Percentiles rank a stretch among this genome's conserved stretches.
phyloP scores from a whole-genome alignment of 2,888 invertebrate genomes.

The Cantharis rufa region DNA sequence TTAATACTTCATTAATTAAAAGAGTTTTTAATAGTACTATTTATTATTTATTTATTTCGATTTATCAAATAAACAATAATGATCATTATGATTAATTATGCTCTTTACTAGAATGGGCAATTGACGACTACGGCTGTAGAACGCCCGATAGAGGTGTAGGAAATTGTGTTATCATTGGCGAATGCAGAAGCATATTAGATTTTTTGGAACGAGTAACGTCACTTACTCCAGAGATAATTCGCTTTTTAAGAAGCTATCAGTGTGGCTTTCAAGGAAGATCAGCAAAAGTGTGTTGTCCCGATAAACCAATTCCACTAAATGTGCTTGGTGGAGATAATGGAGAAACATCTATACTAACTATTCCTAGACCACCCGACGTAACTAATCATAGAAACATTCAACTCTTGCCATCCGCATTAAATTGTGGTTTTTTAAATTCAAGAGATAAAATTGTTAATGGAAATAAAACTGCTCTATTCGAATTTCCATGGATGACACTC shows the following conservation, averaged over 20 bases:
- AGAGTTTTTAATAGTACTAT: too few species aligned
- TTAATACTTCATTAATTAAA: too few species aligned
- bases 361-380: background rate
- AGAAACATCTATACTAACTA: background rate
- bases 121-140: constrained; percentile 41
- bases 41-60: too few species aligned
- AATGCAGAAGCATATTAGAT: constrained; percentile 34
- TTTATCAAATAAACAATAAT: too few species aligned
- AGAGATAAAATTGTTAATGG: constrained; percentile 56
- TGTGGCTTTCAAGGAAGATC: background rate
- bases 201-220: background rate
- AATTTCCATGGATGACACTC: constrained; percentile 79
- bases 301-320: background rate
- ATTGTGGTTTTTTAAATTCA: constrained; percentile 19
- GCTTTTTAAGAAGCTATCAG: background rate
- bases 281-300: constrained; percentile 13
- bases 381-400: background rate
- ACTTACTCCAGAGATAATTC: background rate
- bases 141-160: constrained; percentile 48
- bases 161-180: constrained; percentile 48
- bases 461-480: constrained; percentile 62
- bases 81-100: too few species aligned
- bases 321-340: too few species aligned
- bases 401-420: background rate
- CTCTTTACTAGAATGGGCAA: constrained; percentile 23